Percentiles rank a stretch among this genome's conserved stretches.
Evolutionary conservation across 2,888 invertebrate genomes (phyloP).

Genomic region (Hyles lineata): DNA sequence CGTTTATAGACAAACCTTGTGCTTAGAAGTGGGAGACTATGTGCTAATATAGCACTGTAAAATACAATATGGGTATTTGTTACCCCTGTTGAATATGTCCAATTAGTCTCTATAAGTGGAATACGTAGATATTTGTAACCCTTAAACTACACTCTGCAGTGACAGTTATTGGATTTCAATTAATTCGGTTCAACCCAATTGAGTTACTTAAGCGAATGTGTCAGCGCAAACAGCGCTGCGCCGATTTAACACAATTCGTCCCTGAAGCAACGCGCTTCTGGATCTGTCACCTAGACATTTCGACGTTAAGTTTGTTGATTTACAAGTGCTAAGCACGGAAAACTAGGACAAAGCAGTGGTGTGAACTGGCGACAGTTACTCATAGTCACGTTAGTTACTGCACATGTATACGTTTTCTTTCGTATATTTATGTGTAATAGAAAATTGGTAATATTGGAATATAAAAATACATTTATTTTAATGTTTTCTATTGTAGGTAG

Average conservation of each 20-base stretch:
- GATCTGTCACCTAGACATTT: background rate
- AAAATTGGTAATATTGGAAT: no score
- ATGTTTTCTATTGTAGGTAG: no score
- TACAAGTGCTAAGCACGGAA: background rate
- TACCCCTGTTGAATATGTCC: background rate
- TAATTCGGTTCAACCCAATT: conserved; percentile 1
- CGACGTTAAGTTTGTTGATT: background rate
- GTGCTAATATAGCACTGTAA: no score
- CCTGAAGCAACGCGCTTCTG: no score
- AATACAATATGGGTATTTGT: no score
- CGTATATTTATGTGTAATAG: no score
- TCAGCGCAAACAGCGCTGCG: conserved; percentile 6
- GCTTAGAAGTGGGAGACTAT: no score
- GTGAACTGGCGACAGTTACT: background rate
- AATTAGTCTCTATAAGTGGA: background rate
- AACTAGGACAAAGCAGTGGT: background rate
- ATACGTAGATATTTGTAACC: no score
- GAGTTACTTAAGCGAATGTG: conserved; percentile 1
- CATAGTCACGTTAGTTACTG: background rate
- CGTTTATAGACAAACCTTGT: no score
- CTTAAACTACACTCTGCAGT: background rate
- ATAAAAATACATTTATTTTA: no score
- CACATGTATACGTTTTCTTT: no score
- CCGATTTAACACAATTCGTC: conserved; percentile 1
- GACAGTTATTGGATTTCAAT: conserved; percentile 1